Percentiles rank a stretch among this genome's conserved stretches.
phyloP scores from a whole-genome alignment of 2,797 vertebrate species.

The Cacajao melanocephalus region DNA sequence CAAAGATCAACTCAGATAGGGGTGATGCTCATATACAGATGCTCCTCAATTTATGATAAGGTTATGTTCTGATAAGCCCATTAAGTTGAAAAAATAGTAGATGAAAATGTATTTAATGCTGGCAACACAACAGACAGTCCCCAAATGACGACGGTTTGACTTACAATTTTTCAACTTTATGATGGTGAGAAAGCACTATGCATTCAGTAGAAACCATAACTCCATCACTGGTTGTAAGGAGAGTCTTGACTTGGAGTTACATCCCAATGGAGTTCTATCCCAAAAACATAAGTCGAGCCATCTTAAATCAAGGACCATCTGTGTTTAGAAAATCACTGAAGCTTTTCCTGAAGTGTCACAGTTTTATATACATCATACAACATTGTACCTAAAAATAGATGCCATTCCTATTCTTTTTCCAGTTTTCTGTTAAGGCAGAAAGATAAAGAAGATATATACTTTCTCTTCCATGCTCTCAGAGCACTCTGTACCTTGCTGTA shows the following conservation, averaged over 20 bases:
- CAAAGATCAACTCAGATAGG: not conserved
- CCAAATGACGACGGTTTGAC: not conserved
- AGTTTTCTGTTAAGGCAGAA: not conserved
- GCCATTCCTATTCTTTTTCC: not conserved
- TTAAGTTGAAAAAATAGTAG: not conserved
- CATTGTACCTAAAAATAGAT: not conserved
- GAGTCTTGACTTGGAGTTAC: not conserved
- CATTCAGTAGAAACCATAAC: not conserved
- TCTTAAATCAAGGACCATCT: not conserved
- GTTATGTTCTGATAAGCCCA: not conserved
- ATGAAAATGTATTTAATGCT: not conserved
- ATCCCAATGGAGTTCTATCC: not conserved
- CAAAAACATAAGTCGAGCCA: not conserved
- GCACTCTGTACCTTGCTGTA: not conserved
- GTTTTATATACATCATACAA: not conserved
- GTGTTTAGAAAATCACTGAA: not conserved
- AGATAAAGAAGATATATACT: not conserved
- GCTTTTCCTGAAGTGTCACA: not conserved
- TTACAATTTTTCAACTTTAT: not conserved
- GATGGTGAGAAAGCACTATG: not conserved
- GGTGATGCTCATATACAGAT: not conserved
- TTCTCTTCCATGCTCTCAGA: not conserved
- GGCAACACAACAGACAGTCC: not conserved
- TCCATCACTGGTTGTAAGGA: too few species aligned
- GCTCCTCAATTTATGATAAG: not conserved